Conservation (phyloP, 2,113 vertebrate species). For the Orthonyx spaldingii region DNA sequence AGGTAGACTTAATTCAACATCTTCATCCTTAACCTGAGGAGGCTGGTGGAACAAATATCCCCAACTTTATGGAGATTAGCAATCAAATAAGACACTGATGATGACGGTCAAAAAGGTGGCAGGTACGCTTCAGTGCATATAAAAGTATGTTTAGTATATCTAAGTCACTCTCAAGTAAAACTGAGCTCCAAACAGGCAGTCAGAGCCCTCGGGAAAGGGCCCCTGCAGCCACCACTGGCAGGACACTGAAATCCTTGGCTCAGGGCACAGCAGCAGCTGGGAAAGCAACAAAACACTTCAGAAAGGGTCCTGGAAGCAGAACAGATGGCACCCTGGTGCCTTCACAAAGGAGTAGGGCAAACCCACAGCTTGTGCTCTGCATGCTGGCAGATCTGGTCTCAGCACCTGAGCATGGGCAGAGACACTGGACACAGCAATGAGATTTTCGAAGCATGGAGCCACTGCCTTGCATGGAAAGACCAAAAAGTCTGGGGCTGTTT, state of each 20-base stretch:
- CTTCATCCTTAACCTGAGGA: background rate
- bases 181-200: background rate
- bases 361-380: background rate
- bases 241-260: background rate
- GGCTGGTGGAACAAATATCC: background rate
- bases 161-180: fast-evolving
- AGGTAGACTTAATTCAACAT: background rate
- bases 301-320: background rate
- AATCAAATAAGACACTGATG: background rate
- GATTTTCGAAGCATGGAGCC: background rate
- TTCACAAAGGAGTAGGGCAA: fast-evolving
- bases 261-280: background rate
- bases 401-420: fast-evolving
- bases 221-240: background rate
- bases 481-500: background rate
- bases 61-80: background rate
- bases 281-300: background rate
- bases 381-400: background rate
- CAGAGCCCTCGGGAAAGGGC: background rate
- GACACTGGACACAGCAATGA: fast-evolving
- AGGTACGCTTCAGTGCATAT: background rate
- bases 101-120: background rate
- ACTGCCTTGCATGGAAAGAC: background rate
- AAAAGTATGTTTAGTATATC: background rate
- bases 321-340: background rate